These are phyloP conservation scores for Sarcophaga subvicina DNA, from an alignment of 2,888 invertebrate species.

Conservation along the genomic window DNA sequence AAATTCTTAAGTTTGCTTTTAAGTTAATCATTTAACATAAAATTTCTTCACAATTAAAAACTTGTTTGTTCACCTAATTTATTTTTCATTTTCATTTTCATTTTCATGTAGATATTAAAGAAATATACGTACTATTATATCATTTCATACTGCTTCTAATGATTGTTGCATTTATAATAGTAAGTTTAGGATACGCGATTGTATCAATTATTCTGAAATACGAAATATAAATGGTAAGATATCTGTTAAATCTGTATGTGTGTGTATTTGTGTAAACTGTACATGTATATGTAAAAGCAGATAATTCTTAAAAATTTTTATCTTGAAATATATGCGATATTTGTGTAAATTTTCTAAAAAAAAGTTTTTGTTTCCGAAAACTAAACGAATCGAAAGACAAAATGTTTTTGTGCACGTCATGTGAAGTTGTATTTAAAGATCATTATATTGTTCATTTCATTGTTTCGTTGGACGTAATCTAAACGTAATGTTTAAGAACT, in stretches of 20 bases:
- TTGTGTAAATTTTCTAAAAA: too few species aligned
- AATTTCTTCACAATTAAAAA: too few species aligned
- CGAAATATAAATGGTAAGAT: conserved; percentile 47
- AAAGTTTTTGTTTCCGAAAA: too few species aligned
- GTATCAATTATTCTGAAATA: conserved; percentile 20
- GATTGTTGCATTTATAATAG: conserved; percentile 33
- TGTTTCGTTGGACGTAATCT: background rate
- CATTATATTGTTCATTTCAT: background rate
- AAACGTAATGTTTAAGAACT: background rate
- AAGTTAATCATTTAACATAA: too few species aligned
- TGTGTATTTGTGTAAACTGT: background rate
- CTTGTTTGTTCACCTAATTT: conserved; percentile 17
- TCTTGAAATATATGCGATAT: too few species aligned
- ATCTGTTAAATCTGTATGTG: conserved; percentile 11
- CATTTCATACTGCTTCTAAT: conserved; percentile 43
- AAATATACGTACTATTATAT: conserved; percentile 46
- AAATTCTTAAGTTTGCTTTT: too few species aligned
- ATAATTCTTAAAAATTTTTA: too few species aligned
- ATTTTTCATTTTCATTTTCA: conserved; percentile 33
- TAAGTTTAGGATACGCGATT: conserved; percentile 46
- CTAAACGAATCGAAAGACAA: too few species aligned
- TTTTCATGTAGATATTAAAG: conserved; percentile 58
- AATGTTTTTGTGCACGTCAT: background rate
- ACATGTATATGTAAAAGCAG: too few species aligned
- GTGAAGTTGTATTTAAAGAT: conserved; percentile 3